Conservation (phyloP, 2,797 vertebrate species). For the Chiroxiphia lanceolata region DNA sequence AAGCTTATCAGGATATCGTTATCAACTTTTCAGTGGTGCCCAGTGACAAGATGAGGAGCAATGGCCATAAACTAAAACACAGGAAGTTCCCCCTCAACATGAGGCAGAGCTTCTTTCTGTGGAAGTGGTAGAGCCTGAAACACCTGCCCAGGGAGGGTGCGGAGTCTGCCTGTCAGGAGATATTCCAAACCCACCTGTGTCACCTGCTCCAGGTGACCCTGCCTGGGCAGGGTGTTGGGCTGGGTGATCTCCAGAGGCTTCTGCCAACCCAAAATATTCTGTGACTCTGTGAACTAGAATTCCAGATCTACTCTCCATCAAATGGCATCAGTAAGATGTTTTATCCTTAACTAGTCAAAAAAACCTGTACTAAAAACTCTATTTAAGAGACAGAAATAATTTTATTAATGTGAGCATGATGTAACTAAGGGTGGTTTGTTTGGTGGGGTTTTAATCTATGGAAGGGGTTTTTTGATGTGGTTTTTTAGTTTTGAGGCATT, state of each 20-base stretch:
- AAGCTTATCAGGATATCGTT: neutral
- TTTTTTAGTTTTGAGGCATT: neutral
- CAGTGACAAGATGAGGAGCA: fast-evolving
- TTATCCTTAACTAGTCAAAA: neutral
- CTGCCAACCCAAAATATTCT: fast-evolving
- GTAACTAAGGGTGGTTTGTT: fast-evolving
- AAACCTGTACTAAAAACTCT: neutral
- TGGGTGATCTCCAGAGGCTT: fast-evolving
- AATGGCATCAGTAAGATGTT: neutral
- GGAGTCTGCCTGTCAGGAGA: neutral
- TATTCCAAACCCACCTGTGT: neutral
- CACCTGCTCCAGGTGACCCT: neutral
- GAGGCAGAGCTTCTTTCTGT: neutral
- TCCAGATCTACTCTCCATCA: neutral
- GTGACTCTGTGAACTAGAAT: neutral
- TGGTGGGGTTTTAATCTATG: neutral
- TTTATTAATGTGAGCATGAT: neutral
- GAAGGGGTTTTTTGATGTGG: fast-evolving
- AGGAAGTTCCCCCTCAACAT: fast-evolving
- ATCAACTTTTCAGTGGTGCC: fast-evolving
- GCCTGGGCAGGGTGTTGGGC: neutral
- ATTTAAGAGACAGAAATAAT: neutral
- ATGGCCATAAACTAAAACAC: fast-evolving
- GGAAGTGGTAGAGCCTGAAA: neutral
- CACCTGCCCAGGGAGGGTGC: neutral